Conservation (phyloP, 2,797 vertebrate genomes). For the Chloroceryle inda region DNA sequence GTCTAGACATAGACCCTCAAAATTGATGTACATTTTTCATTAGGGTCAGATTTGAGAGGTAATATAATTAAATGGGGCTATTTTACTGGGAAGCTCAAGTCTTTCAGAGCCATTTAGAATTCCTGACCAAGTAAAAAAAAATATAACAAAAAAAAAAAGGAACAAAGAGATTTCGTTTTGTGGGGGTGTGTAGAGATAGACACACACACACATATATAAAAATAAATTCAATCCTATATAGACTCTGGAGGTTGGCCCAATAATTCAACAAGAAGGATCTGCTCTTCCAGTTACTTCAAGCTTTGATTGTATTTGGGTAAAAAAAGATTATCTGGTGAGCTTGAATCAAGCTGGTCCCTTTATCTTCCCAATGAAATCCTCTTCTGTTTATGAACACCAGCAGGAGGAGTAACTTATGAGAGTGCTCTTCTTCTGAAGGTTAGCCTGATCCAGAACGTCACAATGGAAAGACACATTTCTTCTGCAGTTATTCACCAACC, state of each 20-base stretch:
- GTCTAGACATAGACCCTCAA: not conserved
- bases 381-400: not conserved
- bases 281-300: not conserved
- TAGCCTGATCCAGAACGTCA: not conserved
- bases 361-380: not conserved
- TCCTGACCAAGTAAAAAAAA: not conserved
- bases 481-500: not conserved
- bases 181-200: not conserved
- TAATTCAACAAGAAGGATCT: not conserved
- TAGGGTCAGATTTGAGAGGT: not conserved
- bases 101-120: not conserved
- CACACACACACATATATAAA: not conserved
- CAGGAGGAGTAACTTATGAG: not conserved
- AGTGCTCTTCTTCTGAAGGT: not conserved
- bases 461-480: not conserved
- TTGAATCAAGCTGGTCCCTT: not conserved
- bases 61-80: not conserved
- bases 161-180: not conserved
- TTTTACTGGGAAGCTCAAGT: not conserved
- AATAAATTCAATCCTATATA: not conserved
- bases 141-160: no score
- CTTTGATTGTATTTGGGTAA: not conserved
- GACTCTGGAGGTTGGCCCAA: not conserved
- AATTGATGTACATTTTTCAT: not conserved
- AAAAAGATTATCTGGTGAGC: not conserved